Conservation (phyloP, 1,140 invertebrate genomes). For the Drosophila arawakana region DNA sequence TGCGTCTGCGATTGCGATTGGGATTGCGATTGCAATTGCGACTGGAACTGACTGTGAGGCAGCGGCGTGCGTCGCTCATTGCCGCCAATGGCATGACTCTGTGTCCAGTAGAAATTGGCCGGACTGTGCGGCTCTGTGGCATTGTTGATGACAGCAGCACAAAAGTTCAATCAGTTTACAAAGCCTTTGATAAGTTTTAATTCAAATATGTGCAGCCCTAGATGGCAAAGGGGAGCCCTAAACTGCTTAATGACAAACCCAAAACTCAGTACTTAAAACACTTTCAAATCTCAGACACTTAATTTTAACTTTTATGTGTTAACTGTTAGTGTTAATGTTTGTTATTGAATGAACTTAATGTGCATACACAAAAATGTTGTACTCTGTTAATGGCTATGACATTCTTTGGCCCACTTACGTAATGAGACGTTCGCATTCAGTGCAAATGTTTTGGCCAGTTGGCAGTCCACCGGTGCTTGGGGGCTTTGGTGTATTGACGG, state of each 20-base stretch:
- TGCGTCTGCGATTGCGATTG: conserved; percentile 37
- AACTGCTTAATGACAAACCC: not conserved
- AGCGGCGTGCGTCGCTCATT: conserved; percentile 73
- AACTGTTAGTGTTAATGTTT: conserved; percentile 26
- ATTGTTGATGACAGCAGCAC: conserved; percentile 22
- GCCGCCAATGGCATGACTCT: conserved; percentile 87
- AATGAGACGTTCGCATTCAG: conserved; percentile 96
- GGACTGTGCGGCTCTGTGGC: conserved; percentile 84
- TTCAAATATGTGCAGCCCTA: conserved; percentile 9
- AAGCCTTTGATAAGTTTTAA: conserved; percentile 27
- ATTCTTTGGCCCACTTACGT: conserved; percentile 90
- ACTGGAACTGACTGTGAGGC: conserved; percentile 58
- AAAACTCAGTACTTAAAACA: not conserved
- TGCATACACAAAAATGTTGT: conserved; percentile 49
- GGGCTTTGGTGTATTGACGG: conserved; percentile 89
- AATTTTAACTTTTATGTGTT: conserved; percentile 29
- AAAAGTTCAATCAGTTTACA: conserved; percentile 62
- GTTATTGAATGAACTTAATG: conserved; percentile 33
- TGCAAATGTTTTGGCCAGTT: conserved; percentile 95
- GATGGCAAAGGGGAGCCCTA: not conserved
- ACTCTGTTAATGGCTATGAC: not conserved
- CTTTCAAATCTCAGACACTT: conserved; percentile 10
- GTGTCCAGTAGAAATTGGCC: conserved; percentile 87
- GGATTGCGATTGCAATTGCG: too few species aligned
- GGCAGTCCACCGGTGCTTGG: conserved; percentile 89